Evolutionary conservation across 1,140 invertebrate genomes (phyloP).

Genomic region (Scaptomyza pallida): DNA sequence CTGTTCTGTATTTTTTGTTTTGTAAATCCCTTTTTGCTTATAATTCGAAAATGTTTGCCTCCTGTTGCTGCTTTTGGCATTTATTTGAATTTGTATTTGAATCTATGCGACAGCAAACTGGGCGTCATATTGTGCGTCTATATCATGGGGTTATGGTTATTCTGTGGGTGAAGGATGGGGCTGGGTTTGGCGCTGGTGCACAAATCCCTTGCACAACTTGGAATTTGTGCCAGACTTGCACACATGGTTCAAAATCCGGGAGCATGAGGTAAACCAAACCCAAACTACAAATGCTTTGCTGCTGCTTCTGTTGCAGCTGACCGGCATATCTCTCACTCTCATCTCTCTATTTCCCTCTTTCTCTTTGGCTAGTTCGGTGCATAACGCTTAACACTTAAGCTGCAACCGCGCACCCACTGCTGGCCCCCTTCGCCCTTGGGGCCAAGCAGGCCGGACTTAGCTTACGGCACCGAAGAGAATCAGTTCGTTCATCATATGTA

Average conservation of each 20-base stretch:
- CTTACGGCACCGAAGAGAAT: background rate
- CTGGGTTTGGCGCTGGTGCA: background rate
- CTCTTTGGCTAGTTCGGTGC: constrained; percentile 45
- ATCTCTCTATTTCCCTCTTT: background rate
- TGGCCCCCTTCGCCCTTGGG: background rate
- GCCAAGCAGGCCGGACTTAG: constrained; percentile 4
- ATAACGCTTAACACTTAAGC: constrained; percentile 83
- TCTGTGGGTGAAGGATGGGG: constrained; percentile 2
- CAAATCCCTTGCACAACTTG: constrained; percentile 66
- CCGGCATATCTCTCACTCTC: too few species aligned
- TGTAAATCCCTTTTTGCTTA: constrained; percentile 81
- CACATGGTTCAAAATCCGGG: constrained; percentile 49
- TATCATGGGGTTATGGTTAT: constrained; percentile 35
- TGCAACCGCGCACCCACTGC: constrained; percentile 46
- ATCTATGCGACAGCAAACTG: constrained; percentile 33
- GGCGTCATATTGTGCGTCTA: constrained; percentile 60
- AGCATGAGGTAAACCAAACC: constrained; percentile 26
- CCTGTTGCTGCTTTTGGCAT: constrained; percentile 78
- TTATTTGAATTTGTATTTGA: constrained; percentile 80
- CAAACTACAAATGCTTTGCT: constrained; percentile 18
- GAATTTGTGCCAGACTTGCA: constrained; percentile 51
- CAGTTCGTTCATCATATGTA: constrained; percentile 32
- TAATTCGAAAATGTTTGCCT: constrained; percentile 75
- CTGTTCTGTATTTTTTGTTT: constrained; percentile 37
- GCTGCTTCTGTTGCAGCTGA: background rate